Conservation (phyloP, 2,113 vertebrate genomes). For the Martes martes region DNA sequence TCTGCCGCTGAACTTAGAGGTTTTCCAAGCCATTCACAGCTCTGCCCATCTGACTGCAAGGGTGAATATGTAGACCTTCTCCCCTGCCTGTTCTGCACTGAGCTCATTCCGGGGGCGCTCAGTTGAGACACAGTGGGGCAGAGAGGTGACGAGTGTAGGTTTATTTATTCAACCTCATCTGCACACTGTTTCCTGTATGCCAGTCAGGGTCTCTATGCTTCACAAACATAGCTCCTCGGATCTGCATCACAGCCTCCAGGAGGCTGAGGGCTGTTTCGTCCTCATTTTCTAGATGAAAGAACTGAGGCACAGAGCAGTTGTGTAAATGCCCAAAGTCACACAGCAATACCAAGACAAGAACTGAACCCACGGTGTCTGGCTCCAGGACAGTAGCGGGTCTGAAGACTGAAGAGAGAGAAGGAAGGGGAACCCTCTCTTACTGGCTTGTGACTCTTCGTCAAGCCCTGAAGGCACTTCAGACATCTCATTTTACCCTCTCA, state of each 20-base stretch:
- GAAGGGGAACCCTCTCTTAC: neutral
- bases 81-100: too few species aligned
- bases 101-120: neutral
- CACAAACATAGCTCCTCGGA: neutral
- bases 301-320: neutral
- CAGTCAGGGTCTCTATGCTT: accelerated
- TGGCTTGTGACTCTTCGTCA: neutral
- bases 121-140: neutral
- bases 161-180: neutral
- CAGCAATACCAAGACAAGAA: neutral
- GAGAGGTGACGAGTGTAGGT: neutral
- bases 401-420: neutral
- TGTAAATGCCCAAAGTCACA: neutral
- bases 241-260: neutral
- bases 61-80: neutral
- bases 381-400: neutral
- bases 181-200: neutral
- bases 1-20: neutral
- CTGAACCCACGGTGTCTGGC: neutral
- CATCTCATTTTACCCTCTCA: neutral
- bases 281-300: neutral
- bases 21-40: neutral
- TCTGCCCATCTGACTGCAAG: neutral
- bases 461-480: neutral
- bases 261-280: neutral